Conservation (phyloP, 1,140 invertebrate species). For the Hylyphantes graminicola region DNA sequence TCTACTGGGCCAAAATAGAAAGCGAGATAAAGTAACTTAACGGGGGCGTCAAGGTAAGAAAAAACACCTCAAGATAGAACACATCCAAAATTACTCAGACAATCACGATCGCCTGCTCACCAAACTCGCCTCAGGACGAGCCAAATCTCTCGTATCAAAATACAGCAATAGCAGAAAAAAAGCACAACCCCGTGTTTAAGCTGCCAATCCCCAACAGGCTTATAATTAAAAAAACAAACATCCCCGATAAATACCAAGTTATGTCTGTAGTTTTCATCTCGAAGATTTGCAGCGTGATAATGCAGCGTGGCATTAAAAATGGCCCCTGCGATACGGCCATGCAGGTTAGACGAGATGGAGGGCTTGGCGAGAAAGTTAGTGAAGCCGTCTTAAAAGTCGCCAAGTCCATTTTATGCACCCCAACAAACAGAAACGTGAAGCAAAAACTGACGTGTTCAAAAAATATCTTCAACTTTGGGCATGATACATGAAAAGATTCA, state of each 20-base stretch:
- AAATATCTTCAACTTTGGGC: no score
- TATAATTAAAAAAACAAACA: slow-evolving; percentile 49
- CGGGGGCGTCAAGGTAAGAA: no score
- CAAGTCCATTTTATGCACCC: no score
- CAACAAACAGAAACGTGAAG: no score
- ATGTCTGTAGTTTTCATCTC: slow-evolving; percentile 30
- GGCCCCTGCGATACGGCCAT: slow-evolving; percentile 13
- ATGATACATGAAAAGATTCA: no score
- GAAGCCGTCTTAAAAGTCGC: no score
- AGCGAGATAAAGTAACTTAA: no score
- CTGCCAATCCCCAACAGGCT: slow-evolving; percentile 30
- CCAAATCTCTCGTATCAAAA: slow-evolving; percentile 30
- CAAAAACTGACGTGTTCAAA: no score
- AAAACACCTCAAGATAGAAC: neutral
- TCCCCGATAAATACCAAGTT: slow-evolving; percentile 36
- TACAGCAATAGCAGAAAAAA: slow-evolving; percentile 16
- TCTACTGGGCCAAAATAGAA: no score
- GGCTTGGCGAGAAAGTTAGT: no score
- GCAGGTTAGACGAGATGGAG: no score
- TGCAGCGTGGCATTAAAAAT: slow-evolving; percentile 24
- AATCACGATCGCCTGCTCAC: slow-evolving; percentile 13
- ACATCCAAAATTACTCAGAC: slow-evolving; percentile 18
- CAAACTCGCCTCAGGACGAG: neutral
- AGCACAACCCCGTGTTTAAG: slow-evolving; percentile 17
- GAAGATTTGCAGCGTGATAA: slow-evolving; percentile 21